Base-by-base conservation (phyloP, 2,113 vertebrate genomes). In the Platichthys flesus region DNA sequence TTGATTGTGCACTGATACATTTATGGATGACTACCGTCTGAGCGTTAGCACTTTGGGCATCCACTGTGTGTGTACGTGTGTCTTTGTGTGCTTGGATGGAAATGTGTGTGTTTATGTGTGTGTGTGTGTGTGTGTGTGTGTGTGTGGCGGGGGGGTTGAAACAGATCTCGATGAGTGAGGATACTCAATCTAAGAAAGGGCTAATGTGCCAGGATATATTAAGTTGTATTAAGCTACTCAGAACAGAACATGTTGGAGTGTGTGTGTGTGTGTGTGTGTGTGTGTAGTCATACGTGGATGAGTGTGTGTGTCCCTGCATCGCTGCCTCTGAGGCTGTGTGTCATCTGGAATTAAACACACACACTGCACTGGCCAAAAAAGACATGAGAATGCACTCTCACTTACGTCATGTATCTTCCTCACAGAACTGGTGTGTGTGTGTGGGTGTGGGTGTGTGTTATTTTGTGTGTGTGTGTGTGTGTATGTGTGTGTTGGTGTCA, bases 301-400 rank as follows among this genome's bases (percentile, higher is more conserved):
- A 54, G 61, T 57, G 71, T 76, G 70, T 72, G 62, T 74, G 71
- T 68, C 56, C 35, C 60, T 9, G 6, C 47, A 42, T 71, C 45
- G 52, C 56, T 47, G 65, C 23, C 37, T 75, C 65, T 84, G 51
- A 71, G 81, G 49, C 68, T 67, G 63, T 56, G 81, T 86, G 88
- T 91, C 88, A 76, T 82, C 74, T 72, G 76, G 70, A 90, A 90
- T 92, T 86, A 90, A 91, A 90, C 77, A 85, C 88, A 84, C 83
- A 82, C 67, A 24, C 57, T 84, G 72, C 86, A 75, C 74, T n/a
- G 60, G 61, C 74, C 61, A 55, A 79, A 71, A 76, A 83, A 85
- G 81, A 93, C 91, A 93, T 24, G 74, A 64, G 86, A 91, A 91
- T 84, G 90, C 89, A 90, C 91, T 91, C 91, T 91, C 82, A 69